A percentile compares a stretch with the other conserved stretches of the same genome.
These are phyloP conservation scores for Cavia porcellus DNA, from an alignment of 2,113 vertebrate species.

Conservation along the genomic window DNA sequence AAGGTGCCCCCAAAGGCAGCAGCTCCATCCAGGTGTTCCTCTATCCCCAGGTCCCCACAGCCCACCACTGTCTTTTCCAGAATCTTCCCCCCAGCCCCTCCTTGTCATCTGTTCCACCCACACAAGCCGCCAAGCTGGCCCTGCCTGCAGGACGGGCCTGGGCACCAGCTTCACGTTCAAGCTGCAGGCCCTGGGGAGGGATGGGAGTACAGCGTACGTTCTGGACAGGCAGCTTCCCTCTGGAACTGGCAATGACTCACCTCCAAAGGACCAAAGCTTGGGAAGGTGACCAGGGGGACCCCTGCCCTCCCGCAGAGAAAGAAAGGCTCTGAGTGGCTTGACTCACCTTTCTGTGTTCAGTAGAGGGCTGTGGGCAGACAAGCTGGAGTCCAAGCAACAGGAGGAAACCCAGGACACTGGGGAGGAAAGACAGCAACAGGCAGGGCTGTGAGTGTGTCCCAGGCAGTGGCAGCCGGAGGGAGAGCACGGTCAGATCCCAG, in stretches of 20 bases:
- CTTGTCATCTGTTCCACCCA: not conserved
- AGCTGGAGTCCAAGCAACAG: conserved; percentile 90
- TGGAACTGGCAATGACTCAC: not conserved
- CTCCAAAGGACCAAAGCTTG: not conserved
- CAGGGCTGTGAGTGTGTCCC: not conserved
- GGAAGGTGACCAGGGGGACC: not conserved
- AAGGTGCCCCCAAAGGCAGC: not conserved
- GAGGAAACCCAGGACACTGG: conserved; percentile 87
- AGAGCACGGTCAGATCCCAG: not conserved
- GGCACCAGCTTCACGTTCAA: not conserved
- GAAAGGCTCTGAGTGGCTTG: not conserved
- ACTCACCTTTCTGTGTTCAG: conserved; percentile 95
- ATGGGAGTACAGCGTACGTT: not conserved
- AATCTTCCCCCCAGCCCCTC: not conserved
- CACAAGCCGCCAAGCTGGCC: not conserved
- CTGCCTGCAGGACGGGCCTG: not conserved
- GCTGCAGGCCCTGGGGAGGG: not conserved
- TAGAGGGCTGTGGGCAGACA: conserved; percentile 89
- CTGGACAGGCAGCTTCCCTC: not conserved
- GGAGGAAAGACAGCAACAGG: conserved; percentile 79
- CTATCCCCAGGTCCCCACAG: not conserved
- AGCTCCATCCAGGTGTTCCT: too few species aligned
- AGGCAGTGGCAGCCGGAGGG: not conserved
- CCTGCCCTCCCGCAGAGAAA: not conserved
- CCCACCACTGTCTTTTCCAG: not conserved